Evolutionary conservation across 2,888 invertebrate genomes (phyloP), one percentile per base, ranked within the genome.

Genomic region (Acleris laterana): DNA sequence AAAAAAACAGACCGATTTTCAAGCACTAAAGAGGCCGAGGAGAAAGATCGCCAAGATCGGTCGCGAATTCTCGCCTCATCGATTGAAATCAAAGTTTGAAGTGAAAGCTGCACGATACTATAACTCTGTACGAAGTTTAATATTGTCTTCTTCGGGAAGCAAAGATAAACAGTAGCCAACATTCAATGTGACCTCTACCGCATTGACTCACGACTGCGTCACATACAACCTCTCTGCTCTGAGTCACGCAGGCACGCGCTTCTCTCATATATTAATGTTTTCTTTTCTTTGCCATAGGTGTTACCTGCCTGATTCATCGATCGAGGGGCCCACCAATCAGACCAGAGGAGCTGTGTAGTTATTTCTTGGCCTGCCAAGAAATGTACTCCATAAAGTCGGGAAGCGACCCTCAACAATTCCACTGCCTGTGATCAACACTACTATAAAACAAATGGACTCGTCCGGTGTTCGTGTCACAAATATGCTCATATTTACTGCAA

Each of bases 381-480:
- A 38, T 57, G 25, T 46, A 60, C 55, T 60, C 77, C 32, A 32
- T 75, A 76, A 72, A 77, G 75, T 78, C 78, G 76, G 77, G 74
- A 72, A 76, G 76, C 77, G 78, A 71, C 72, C 74, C 78, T 83
- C 87, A 87, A 88, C 89, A 84, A 74, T 82, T 87, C 86, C 86
- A 65, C 65, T 65, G 89, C 88, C 88, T 87, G 89, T 88, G 88
- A 90, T 88, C 84, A 81, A 84, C 88, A 75, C 81, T 70, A 72
- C 75, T 80, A 88, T 88, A 84, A 85, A 85, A 82, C 87, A 87
- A 90, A 89, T 88, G 81, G 82, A 79, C 76, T 84, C 86, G 81
- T 91, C 90, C 90, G 89, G 89, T 87, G 85, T 65, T 65, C 60
- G 65, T 61, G 65, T 65, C 65, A 65, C 65, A 65, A 65, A 61